These are phyloP conservation scores for Genyomyrus donnyi DNA, from an alignment of 2,113 vertebrate genomes.

Conservation along the genomic window DNA sequence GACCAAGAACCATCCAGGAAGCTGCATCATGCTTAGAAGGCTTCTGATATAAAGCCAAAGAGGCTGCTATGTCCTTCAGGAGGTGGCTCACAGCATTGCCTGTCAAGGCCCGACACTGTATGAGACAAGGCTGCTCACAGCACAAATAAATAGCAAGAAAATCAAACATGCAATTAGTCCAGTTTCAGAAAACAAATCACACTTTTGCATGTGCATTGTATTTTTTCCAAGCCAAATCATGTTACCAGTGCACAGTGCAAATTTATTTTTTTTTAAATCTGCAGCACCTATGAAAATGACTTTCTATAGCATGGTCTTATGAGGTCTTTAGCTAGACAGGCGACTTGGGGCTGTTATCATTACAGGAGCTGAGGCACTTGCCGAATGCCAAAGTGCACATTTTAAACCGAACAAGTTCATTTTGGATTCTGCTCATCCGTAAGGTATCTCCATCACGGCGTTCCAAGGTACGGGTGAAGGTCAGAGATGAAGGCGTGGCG, in stretches of 20 bases:
- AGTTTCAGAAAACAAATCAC: neutral
- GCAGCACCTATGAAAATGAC: neutral
- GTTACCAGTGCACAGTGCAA: neutral
- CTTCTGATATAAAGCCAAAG: neutral
- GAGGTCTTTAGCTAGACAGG: neutral
- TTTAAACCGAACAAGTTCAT: neutral
- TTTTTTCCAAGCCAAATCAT: neutral
- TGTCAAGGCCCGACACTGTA: neutral
- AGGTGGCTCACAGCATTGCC: neutral
- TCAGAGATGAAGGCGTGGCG: neutral
- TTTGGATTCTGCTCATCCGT: neutral
- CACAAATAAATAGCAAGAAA: neutral
- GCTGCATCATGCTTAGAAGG: neutral
- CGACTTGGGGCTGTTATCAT: neutral
- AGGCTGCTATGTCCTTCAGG: neutral
- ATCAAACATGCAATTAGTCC: neutral
- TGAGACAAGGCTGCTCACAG: neutral
- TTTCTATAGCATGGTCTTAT: neutral
- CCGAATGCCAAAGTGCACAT: neutral
- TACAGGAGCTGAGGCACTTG: neutral
- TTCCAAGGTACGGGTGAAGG: neutral
- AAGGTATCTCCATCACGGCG: neutral
- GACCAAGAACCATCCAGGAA: neutral
- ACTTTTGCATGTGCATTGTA: neutral
- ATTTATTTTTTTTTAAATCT: neutral